Percentiles rank a stretch among this genome's conserved stretches.
Evolutionary conservation across 2,888 invertebrate genomes (phyloP).

Genomic region (Boloria euphrosyne): DNA sequence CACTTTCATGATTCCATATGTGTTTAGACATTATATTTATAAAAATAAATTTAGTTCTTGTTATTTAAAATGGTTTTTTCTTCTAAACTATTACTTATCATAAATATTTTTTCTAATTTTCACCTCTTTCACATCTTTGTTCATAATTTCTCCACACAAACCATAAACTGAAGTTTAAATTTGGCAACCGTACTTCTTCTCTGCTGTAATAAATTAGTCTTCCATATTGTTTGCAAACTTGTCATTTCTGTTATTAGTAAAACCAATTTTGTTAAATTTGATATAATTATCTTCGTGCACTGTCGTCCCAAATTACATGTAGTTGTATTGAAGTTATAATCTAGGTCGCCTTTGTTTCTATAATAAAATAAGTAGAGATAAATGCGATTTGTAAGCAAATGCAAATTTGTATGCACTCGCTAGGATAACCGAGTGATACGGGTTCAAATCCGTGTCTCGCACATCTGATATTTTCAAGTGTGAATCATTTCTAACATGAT

Average conservation of each 20-base stretch:
- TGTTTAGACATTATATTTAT: constrained; percentile 15
- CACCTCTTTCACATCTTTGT: no score
- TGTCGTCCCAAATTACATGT: constrained; percentile 11
- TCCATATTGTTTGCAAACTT: constrained; percentile 55
- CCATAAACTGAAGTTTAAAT: constrained; percentile 5
- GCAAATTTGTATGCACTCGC: no score
- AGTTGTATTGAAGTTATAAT: constrained; percentile 15
- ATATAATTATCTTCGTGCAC: constrained; percentile 40
- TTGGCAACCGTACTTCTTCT: constrained; percentile 1
- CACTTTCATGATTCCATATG: constrained; percentile 25
- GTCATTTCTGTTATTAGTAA: constrained; percentile 50
- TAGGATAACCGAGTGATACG: no score
- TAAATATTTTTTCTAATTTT: no score
- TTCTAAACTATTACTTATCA: no score
- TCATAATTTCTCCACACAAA: not conserved
- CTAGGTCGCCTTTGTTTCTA: constrained; percentile 10
- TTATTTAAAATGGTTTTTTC: not conserved
- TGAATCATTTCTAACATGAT: no score
- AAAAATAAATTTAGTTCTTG: constrained; percentile 1
- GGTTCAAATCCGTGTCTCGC: no score
- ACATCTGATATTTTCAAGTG: no score
- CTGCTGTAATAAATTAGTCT: constrained; percentile 36
- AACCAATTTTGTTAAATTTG: constrained; percentile 50
- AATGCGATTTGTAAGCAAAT: not conserved
- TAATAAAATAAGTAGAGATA: not conserved